Evolutionary conservation across 2,797 vertebrate species (phyloP), one percentile per base, ranked within the genome.

Genomic region (Clarias platycephalus): DNA sequence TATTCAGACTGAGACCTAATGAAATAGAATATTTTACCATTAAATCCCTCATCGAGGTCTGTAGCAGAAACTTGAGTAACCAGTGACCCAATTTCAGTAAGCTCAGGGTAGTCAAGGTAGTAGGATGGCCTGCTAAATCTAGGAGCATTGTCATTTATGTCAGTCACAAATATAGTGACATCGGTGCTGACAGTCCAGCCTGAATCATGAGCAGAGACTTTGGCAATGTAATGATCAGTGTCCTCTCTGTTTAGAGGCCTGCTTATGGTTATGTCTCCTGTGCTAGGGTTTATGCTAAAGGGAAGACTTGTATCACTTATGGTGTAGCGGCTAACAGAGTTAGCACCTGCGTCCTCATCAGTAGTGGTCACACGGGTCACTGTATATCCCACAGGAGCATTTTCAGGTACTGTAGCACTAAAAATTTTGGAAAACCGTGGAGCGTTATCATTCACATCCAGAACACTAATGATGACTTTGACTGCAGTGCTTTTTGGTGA

Each of bases 121-220:
- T 99, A 99, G 24, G 98, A 99, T 0, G 98, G 96, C 0, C 95
- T 97, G 80, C 94, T 97, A 87, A 99, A 99, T 76, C 97, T 94
- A 0, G 98, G 98, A 0, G 96, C 93, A 0, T 99, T 99, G 88
- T 99, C 98, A 0, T 99, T 99, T 70, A 99, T 68, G 28, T 99
- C 98, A 0, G 90, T 96, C 80, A 99, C 95, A 88, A 98, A 98
- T 86, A 99, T 91, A 2, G 98, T 98, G 87, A 99, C 97, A 1
- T 99, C 98, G 0, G 98, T 99, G 92, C 97, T 99, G 2, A 99
- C 98, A 0, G 98, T 98, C 98, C 98, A 99, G 13, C 98, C 98
- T 0, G 97, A 99, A 92, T 99, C 98, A 10, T 98, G 98, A 0
- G 98, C 98, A 2, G 97, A 96, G 57, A 99, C 96, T 88, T 95